Conservation (phyloP, 2,113 vertebrate genomes). For the Xerus inauris region DNA sequence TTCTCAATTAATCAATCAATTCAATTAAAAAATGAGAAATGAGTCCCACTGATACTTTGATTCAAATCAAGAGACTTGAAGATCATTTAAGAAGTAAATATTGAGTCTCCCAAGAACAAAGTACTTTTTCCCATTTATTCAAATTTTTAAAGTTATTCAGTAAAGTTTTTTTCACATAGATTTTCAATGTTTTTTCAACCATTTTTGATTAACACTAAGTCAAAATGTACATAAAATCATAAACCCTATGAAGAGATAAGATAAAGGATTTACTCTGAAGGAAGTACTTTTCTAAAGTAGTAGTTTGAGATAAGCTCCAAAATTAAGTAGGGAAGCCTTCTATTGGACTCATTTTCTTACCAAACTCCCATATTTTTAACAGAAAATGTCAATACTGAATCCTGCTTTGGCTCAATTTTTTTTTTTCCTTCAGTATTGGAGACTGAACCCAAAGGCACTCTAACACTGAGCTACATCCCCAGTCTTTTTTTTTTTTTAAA, state of each 20-base stretch:
- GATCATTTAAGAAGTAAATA: slow-evolving; percentile 34
- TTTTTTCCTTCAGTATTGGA: too few species aligned
- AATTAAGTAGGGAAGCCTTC: not conserved
- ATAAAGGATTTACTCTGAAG: not conserved
- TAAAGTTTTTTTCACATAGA: slow-evolving; percentile 8
- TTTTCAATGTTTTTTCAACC: not conserved
- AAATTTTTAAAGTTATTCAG: not conserved
- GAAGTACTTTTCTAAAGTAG: not conserved
- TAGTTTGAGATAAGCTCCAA: slow-evolving; percentile 1
- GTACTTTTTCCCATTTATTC: not conserved
- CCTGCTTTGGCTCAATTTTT: not conserved
- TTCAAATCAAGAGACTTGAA: not conserved
- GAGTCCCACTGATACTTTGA: not conserved
- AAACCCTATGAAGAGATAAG: not conserved
- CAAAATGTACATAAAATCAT: not conserved
- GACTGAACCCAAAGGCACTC: too few species aligned
- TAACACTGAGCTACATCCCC: not conserved
- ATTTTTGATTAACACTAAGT: not conserved
- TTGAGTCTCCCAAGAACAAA: not conserved
- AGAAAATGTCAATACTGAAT: not conserved
- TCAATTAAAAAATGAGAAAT: not conserved
- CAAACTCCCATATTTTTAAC: slow-evolving; percentile 4
- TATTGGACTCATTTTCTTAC: not conserved
- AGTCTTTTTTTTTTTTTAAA: not conserved
- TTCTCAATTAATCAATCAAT: not conserved